phyloP scores from a whole-genome alignment of 2,797 vertebrate genomes.

The Gymnothorax javanicus region DNA sequence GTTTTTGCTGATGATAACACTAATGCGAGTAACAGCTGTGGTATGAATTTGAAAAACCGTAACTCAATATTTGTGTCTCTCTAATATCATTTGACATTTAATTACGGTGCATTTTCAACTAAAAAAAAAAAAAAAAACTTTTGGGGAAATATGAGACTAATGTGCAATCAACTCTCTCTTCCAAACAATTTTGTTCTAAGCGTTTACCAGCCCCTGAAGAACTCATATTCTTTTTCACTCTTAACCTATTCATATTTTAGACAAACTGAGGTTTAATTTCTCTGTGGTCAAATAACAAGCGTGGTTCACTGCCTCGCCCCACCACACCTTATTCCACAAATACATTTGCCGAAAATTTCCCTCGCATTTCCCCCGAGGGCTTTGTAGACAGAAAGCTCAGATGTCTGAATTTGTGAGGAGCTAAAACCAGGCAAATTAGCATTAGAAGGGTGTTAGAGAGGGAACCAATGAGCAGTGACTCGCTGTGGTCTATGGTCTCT shows the following conservation, averaged over 20 bases:
- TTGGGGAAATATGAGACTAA: background rate
- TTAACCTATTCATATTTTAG: background rate
- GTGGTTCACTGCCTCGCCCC: background rate
- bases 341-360: background rate
- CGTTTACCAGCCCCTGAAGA: background rate
- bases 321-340: background rate
- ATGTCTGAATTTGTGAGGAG: conserved; percentile 33
- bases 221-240: background rate
- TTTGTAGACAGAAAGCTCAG: background rate
- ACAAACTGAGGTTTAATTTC: background rate
- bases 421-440: conserved; percentile 42
- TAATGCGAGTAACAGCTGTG: background rate
- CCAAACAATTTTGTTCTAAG: background rate
- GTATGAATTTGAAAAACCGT: background rate
- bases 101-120: background rate
- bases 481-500: background rate
- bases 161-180: background rate
- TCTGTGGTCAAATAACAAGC: background rate
- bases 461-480: conserved; percentile 37
- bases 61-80: background rate
- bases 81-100: background rate
- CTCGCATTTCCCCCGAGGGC: conserved; percentile 7
- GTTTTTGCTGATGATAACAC: background rate
- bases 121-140: background rate
- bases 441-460: conserved; percentile 26